Percentiles rank a stretch among this genome's conserved stretches.
phyloP scores from a whole-genome alignment of 2,888 invertebrate genomes.

The Gastracanthus pulcherrimus region DNA sequence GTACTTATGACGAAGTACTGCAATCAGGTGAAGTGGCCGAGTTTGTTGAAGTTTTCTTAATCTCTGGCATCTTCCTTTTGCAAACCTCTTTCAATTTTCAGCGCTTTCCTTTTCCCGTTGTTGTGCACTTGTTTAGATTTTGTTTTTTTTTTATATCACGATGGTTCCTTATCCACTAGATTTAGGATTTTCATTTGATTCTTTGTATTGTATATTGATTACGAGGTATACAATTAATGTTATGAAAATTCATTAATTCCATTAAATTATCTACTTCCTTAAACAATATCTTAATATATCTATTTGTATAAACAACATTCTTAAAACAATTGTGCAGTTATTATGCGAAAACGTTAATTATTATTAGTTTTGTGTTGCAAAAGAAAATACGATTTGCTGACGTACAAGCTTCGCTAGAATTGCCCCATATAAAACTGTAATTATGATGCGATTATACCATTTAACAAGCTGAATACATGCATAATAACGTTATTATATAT shows the following conservation, averaged over 20 bases:
- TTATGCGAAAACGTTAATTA: too few relatives aligned
- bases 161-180: too few relatives aligned
- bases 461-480: constrained; percentile 8
- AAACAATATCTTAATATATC: too few relatives aligned
- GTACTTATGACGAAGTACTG: constrained; percentile 60
- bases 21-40: constrained; percentile 63
- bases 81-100: constrained; percentile 24
- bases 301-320: too few relatives aligned
- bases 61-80: constrained; percentile 12
- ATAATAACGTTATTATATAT: constrained; percentile 24
- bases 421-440: constrained; percentile 3
- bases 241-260: too few relatives aligned
- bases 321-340: too few relatives aligned
- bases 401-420: neutral
- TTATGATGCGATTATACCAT: constrained; percentile 23
- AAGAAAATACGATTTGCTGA: neutral
- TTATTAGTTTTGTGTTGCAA: too few relatives aligned
- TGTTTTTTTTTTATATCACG: neutral
- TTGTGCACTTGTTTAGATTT: neutral
- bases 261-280: too few relatives aligned
- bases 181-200: constrained; percentile 14
- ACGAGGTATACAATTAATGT: too few relatives aligned
- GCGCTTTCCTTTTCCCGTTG: neutral
- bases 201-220: too few relatives aligned
- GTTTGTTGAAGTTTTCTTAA: constrained; percentile 58